These are phyloP conservation scores for Hirtodrosophila histrioides DNA, from an alignment of 2,888 invertebrate species.

Conservation along the genomic window DNA sequence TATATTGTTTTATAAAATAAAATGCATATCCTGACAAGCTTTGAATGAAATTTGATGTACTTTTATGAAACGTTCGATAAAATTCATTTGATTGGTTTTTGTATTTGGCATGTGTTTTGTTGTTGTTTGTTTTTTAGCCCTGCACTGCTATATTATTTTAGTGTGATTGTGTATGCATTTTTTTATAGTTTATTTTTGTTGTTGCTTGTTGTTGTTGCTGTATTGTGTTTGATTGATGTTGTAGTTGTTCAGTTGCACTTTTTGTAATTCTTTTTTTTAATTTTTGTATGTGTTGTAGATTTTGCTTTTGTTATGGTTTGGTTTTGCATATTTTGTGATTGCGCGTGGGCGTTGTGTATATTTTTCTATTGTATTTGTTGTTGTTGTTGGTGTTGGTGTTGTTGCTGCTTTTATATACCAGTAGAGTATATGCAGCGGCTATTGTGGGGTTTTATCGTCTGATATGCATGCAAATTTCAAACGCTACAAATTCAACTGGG, in stretches of 20 bases:
- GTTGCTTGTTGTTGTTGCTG: constrained; percentile 29
- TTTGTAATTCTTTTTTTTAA: constrained; percentile 40
- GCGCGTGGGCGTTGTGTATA: constrained; percentile 43
- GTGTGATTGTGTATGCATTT: constrained; percentile 21
- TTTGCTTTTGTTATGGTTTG: constrained; percentile 28
- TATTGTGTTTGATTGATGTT: constrained; percentile 25
- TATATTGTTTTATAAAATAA: too few relatives aligned
- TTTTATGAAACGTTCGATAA: constrained; percentile 17
- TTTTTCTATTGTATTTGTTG: constrained; percentile 13
- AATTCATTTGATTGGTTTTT: constrained; percentile 18
- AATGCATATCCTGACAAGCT: constrained; percentile 6
- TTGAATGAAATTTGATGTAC: constrained; percentile 5
- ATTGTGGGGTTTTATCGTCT: constrained; percentile 52
- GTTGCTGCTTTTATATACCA: constrained; percentile 29
- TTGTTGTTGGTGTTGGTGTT: constrained; percentile 19
- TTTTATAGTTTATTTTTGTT: constrained; percentile 14
- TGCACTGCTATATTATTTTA: constrained; percentile 32
- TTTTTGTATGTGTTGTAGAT: constrained; percentile 42
- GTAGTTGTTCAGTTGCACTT: constrained; percentile 40
- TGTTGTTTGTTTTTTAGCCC: constrained; percentile 4
- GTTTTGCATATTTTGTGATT: constrained; percentile 26
- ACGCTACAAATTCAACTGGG: constrained; percentile 64
- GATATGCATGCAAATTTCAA: constrained; percentile 72
- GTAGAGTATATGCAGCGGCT: constrained; percentile 54
- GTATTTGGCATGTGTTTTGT: neutral